These are phyloP conservation scores for Ara ararauna DNA, from an alignment of 2,797 vertebrate genomes.

Conservation along the genomic window DNA sequence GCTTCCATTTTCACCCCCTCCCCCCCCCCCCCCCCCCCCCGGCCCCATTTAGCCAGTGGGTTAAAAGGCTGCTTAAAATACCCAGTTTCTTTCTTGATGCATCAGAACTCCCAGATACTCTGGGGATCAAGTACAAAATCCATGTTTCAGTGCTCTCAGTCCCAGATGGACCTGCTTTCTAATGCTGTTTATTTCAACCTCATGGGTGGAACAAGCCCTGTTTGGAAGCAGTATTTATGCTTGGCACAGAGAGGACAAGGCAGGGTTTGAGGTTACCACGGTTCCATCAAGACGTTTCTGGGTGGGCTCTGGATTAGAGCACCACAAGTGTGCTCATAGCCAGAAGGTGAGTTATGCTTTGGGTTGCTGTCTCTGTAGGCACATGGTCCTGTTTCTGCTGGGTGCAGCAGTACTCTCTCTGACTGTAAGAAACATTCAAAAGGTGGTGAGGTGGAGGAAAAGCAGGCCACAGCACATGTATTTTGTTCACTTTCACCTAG, in stretches of 20 bases:
- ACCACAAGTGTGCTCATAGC: not conserved
- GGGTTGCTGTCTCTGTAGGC: not conserved
- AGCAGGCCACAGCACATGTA: rapidly evolving
- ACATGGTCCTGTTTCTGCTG: not conserved
- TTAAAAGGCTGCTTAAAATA: constrained; percentile 46
- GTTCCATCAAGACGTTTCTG: not conserved
- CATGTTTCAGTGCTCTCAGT: not conserved
- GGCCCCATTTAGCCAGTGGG: not conserved
- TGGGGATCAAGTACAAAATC: not conserved
- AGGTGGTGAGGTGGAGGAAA: not conserved
- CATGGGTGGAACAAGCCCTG: not conserved
- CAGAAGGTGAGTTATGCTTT: not conserved
- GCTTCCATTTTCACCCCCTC: not conserved
- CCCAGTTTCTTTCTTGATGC: not conserved
- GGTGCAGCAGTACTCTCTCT: not conserved
- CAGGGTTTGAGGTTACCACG: not conserved
- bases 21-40: not conserved
- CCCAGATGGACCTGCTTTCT: not conserved
- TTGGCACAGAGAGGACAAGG: not conserved
- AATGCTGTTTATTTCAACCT: not conserved
- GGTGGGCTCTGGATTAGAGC: not conserved
- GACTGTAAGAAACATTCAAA: not conserved
- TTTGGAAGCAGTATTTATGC: not conserved
- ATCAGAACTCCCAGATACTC: not conserved
- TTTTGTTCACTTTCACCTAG: not conserved